phyloP scores from a whole-genome alignment of 2,888 invertebrate genomes.

The Sympetrum striolatum region DNA sequence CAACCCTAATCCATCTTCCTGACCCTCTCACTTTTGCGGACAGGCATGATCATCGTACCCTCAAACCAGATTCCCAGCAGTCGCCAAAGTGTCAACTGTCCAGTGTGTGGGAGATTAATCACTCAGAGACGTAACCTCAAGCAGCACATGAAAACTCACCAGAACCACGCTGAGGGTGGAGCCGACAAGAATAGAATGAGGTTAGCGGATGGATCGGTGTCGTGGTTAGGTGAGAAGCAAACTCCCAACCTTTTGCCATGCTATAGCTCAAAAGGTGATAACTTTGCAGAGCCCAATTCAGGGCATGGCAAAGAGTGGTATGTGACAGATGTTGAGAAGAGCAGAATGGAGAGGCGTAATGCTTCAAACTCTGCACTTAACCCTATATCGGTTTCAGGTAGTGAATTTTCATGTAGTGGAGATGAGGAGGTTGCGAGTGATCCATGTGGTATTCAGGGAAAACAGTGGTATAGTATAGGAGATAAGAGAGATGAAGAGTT shows the following conservation, averaged over 20 bases:
- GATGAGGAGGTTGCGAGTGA: constrained; percentile 6
- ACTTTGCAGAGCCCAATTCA: not conserved
- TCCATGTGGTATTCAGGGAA: not conserved
- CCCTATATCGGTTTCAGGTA: not conserved
- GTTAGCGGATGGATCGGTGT: not conserved
- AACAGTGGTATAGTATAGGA: not conserved
- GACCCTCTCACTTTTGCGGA: constrained; percentile 2
- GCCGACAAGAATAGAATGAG: constrained; percentile 10
- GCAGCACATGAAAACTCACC: constrained; percentile 45
- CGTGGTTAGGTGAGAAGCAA: not conserved
- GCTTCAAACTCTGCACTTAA: not conserved
- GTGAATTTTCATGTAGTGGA: not conserved
- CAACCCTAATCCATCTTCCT: not conserved
- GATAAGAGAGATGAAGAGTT: not conserved
- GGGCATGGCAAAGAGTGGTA: not conserved
- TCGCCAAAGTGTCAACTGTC: constrained; percentile 46
- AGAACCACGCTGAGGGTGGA: not conserved
- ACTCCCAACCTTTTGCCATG: not conserved
- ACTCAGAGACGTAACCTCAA: constrained; percentile 46
- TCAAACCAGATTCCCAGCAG: constrained; percentile 44
- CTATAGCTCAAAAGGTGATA: not conserved
- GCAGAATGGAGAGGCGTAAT: not conserved
- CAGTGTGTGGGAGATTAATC: constrained; percentile 46
- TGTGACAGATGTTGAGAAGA: not conserved
- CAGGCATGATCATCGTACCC: constrained; percentile 44